Percentiles rank a stretch among this genome's conserved stretches.
phyloP scores from a whole-genome alignment of 2,113 vertebrate species.

The Brienomyrus brachyistius region DNA sequence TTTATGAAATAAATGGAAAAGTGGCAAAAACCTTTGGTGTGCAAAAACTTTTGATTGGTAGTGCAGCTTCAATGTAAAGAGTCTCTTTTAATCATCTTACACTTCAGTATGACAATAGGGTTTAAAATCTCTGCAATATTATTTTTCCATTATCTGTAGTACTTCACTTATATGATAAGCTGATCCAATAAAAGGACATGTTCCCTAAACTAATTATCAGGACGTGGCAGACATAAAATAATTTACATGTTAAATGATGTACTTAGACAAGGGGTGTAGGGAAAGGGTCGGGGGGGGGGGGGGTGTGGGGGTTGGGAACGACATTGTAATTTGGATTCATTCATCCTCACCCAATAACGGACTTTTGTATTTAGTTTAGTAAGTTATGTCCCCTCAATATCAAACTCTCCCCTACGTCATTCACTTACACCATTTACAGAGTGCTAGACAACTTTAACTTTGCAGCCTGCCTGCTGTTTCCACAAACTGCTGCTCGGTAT shows the following conservation, averaged over 20 bases:
- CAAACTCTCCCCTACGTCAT: neutral
- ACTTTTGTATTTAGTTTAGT: neutral
- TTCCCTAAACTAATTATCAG: neutral
- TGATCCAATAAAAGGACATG: neutral
- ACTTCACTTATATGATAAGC: neutral
- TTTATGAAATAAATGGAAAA: too few relatives aligned
- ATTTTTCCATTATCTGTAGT: neutral
- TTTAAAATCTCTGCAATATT: neutral
- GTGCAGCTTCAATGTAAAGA: neutral
- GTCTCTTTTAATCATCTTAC: neutral
- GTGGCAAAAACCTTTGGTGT: too few relatives aligned
- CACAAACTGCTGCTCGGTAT: neutral
- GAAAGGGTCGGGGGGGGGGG: too few relatives aligned
- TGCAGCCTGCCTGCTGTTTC: neutral
- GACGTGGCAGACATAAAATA: neutral
- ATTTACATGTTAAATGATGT: constrained; percentile 7
- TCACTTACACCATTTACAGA: neutral
- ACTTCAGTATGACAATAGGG: neutral
- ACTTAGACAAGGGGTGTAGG: neutral
- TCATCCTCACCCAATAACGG: neutral
- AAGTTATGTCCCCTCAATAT: neutral
- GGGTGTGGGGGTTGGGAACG: too few relatives aligned
- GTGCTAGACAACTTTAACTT: neutral
- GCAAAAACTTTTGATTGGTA: too few relatives aligned
- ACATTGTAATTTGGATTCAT: neutral